Evolutionary conservation across 1,140 invertebrate species (phyloP), one percentile per base, ranked within the genome.

Genomic region (Diachasmimorpha longicaudata): DNA sequence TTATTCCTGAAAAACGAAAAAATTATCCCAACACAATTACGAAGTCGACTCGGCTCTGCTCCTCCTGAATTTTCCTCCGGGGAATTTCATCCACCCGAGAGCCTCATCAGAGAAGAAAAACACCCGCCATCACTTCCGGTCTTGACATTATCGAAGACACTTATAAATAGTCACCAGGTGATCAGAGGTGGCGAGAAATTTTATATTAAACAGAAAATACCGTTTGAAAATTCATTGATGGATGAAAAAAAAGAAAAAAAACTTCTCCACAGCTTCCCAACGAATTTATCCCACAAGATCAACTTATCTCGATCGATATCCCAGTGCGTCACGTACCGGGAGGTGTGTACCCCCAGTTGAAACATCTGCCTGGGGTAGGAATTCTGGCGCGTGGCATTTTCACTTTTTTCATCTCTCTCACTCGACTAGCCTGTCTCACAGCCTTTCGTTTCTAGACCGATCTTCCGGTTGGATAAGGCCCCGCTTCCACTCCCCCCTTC

Each of bases 291-390:
- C 42, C 74, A 77, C 80, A 80, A 79, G 82, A 84, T 84, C 81
- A 79, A 80, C 83, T 83, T 88, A 88, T 86, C 86, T 81, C 84
- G 86, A 87, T 87, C 87, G 86, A 88, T 88, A 86, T 80, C 82
- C 48, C 78, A 79, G 75, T 75, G 69, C 72, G 25, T 70, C 39
- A 67, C 63, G 58, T 76, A 55, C 70, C 73, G 13, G 52, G 16
- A 75, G 68, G 69, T 69, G 58, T 11, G 70, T 23, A 72, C 78
- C 81, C 2, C 86, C 84, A 81, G 85, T 86, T 78, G 80, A 78
- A 88, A 87, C 87, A 88, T 88, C 87, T 89, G 87, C 84, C 81
- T 81, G 81, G 83, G 83, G 81, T 83, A 81, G 82, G 23, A 81
- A 82, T 83, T 82, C 76, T 78, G 84, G 81, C 85, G 82, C 85